Conservation (phyloP, 2,888 invertebrate genomes). For the Zygothrica quintamaculata region DNA sequence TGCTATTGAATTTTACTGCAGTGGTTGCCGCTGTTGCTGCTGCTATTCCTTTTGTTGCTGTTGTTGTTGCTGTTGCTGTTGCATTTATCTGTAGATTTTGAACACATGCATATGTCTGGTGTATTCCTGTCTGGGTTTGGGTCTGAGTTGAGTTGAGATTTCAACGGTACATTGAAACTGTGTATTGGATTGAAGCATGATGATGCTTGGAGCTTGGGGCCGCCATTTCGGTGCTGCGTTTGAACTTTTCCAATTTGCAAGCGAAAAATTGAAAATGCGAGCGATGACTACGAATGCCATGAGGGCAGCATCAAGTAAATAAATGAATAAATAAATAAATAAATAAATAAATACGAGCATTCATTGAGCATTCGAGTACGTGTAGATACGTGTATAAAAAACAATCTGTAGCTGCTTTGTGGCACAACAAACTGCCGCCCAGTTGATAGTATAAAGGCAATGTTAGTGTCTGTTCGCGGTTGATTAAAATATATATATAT, state of each 20-base stretch:
- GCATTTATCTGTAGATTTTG: slow-evolving; percentile 76
- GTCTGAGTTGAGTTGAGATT: no score
- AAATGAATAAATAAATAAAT: slow-evolving; percentile 59
- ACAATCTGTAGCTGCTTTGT: slow-evolving; percentile 75
- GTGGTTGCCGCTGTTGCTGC: no score
- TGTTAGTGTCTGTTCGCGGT: slow-evolving; percentile 77
- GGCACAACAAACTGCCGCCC: slow-evolving; percentile 66
- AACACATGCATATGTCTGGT: slow-evolving; percentile 66
- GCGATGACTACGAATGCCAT: slow-evolving; percentile 52
- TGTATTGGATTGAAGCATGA: slow-evolving; percentile 14
- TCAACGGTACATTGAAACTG: no score
- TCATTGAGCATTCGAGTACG: slow-evolving; percentile 18
- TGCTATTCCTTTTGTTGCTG: slow-evolving; percentile 32
- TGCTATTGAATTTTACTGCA: slow-evolving; percentile 35
- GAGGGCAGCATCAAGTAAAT: slow-evolving; percentile 58
- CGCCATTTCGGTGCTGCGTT: slow-evolving; percentile 61
- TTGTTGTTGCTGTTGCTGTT: slow-evolving; percentile 29
- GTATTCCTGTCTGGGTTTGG: slow-evolving; percentile 44
- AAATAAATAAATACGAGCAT: slow-evolving; percentile 73
- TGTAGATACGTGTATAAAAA: slow-evolving; percentile 40
- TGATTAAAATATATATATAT: slow-evolving; percentile 75
- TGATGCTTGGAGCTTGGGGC: slow-evolving; percentile 31
- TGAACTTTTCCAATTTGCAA: slow-evolving; percentile 79
- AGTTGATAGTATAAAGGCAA: slow-evolving; percentile 56
- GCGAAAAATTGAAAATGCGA: slow-evolving; percentile 80